Evolutionary conservation across 2,888 invertebrate species (phyloP), one percentile per base, ranked within the genome.

Genomic region (Camptogramma bilineatum): DNA sequence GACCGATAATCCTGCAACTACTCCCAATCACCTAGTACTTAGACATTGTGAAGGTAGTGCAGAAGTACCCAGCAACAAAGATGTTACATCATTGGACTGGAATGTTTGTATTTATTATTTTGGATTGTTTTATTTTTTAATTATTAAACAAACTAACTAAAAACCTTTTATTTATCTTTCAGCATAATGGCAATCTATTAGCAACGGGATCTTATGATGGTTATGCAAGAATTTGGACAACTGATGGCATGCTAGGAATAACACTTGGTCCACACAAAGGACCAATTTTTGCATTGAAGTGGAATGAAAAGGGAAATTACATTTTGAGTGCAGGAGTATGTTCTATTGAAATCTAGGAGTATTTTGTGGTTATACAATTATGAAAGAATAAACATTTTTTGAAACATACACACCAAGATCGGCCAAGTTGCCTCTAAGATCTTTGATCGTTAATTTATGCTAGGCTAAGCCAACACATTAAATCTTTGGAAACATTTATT

Each of bases 201-300:
- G 99, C 99, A 7, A 99, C 99, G 46, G 99, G 99, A 39, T 99
- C 99, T 68, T 99, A 99, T 86, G 99, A 99, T 90, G 99, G 99
- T 1, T 99, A 98, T 90, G 99, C 99, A 28, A 95, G 99, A 73
- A 99, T 99, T 81, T 99, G 99, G 99, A 98, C 97, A 42, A 98
- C 98, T 44, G 98, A 99, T 85, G 99, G 99, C 44, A 95, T 96
- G 34, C 90, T 99, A 72, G 97, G 98, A 7, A 98, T 98, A 57
- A 99, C 99, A 24, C 92, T 99, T 70, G 99, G 99, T 0, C 99
- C 99, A 85, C 99, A 99, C 83, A 99, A 99, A 91, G 99, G 99
- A 13, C 99, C 99, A 0, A 99, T 99, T 81, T 99, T 99, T 94
- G 99, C 99, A 2, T 93, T 99, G 21, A 99, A 99, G 85, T 99